phyloP scores from a whole-genome alignment of 30 jellyfish, hydroid and myxozoan species.

The Calvadosia cruxmelitensis region DNA sequence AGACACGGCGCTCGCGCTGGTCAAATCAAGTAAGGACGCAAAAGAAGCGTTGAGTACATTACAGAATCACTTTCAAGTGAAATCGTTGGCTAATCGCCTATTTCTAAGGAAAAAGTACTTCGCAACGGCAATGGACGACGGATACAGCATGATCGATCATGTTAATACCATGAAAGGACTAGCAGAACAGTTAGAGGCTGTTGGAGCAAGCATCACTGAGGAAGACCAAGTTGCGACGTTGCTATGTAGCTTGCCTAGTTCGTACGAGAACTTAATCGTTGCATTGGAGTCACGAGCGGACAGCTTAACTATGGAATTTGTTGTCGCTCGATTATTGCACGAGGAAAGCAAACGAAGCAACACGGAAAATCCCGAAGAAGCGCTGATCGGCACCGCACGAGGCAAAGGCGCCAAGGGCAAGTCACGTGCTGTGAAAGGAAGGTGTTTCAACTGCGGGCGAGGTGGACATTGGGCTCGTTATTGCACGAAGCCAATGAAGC shows the following conservation, averaged over 20 bases:
- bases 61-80: slow-evolving; percentile 19
- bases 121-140: slow-evolving; percentile 6
- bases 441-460: slow-evolving; percentile 1
- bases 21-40: slow-evolving; percentile 7
- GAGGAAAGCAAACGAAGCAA: slow-evolving; percentile 12
- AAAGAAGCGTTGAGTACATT: slow-evolving; percentile 23
- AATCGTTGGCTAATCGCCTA: slow-evolving; percentile 9
- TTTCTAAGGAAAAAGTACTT: slow-evolving; percentile 6
- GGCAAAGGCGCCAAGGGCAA: no score
- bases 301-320: slow-evolving; percentile 14
- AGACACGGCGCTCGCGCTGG: slow-evolving; percentile 12
- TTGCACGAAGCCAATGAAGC: background rate
- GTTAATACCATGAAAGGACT: slow-evolving; percentile 2
- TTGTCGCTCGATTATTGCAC: background rate
- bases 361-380: no score
- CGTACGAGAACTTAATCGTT: slow-evolving; percentile 2
- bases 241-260: slow-evolving; percentile 5
- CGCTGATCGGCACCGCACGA: no score
- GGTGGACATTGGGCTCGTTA: slow-evolving; percentile 6
- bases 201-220: background rate
- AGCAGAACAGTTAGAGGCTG: slow-evolving; percentile 10
- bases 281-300: background rate
- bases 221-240: slow-evolving; percentile 1
- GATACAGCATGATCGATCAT: slow-evolving; percentile 18
- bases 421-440: background rate